Evolutionary conservation across 2,113 vertebrate genomes (phyloP).

Genomic region (Chaenocephalus aceratus): DNA sequence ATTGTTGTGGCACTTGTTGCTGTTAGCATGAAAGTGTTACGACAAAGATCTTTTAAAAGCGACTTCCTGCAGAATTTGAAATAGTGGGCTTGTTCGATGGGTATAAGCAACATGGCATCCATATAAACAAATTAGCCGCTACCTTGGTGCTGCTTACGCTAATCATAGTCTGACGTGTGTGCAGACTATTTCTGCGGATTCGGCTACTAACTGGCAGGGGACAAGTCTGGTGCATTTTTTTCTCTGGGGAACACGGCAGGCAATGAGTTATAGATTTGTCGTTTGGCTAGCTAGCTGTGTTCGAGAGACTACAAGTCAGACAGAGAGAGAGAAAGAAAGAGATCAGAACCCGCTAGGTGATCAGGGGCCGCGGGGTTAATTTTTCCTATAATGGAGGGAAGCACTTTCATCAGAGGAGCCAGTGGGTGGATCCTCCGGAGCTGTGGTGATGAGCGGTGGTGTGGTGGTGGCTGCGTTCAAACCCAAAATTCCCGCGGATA

Average conservation of each 20-base stretch:
- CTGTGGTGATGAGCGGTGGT: constrained; percentile 46
- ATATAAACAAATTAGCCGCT: neutral
- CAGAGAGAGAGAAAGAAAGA: constrained; percentile 40
- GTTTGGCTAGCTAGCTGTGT: constrained; percentile 21
- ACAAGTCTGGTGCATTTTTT: neutral
- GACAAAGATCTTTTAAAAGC: too few relatives aligned
- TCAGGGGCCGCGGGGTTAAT: constrained; percentile 35
- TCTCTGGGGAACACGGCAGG: constrained; percentile 20
- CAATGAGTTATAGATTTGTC: neutral
- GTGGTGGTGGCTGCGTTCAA: constrained; percentile 38
- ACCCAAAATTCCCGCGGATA: neutral
- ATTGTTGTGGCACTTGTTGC: neutral
- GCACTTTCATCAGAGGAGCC: constrained; percentile 83
- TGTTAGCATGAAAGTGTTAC: too few relatives aligned
- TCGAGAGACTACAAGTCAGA: constrained; percentile 17
- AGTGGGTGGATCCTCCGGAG: constrained; percentile 75
- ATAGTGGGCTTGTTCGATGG: neutral
- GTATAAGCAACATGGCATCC: neutral
- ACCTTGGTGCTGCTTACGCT: neutral
- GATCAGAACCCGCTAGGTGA: constrained; percentile 25
- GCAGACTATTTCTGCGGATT: neutral
- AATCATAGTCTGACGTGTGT: neutral
- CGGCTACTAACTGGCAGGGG: constrained; percentile 5
- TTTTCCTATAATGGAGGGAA: constrained; percentile 82
- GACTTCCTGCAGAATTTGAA: too few relatives aligned